Percentiles rank a stretch among this genome's conserved stretches.
phyloP scores from a whole-genome alignment of 2,113 vertebrate genomes.

The Meleagris gallopavo region DNA sequence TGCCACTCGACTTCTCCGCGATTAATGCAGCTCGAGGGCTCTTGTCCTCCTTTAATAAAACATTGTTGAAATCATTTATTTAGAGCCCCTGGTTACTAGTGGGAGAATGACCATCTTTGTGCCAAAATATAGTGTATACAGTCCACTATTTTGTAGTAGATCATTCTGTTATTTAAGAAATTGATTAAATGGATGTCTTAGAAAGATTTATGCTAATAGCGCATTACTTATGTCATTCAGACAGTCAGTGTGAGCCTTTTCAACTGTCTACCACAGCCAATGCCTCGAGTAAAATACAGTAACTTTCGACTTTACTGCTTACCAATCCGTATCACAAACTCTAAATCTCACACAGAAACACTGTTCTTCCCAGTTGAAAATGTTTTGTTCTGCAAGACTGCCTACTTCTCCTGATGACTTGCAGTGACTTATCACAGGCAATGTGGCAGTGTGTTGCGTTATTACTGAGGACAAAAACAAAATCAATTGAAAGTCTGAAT shows the following conservation, averaged over 20 bases:
- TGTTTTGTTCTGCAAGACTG: neutral
- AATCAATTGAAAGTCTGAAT: neutral
- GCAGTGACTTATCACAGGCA: neutral
- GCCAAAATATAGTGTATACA: conserved; percentile 89
- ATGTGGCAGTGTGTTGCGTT: neutral
- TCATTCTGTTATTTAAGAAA: conserved; percentile 87
- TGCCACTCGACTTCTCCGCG: conserved; percentile 99
- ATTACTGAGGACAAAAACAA: neutral
- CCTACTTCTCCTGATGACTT: neutral
- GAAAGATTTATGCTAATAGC: conserved; percentile 83
- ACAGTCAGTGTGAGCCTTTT: conserved; percentile 74
- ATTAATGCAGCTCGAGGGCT: conserved; percentile 95
- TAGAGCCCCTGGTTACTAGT: conserved; percentile 87
- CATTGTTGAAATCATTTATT: conserved; percentile 98
- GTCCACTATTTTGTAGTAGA: conserved; percentile 88
- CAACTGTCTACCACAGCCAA: conserved; percentile 70
- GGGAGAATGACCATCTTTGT: conserved; percentile 87
- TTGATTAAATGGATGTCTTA: conserved; percentile 82
- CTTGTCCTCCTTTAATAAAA: conserved; percentile 96
- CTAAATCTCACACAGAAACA: neutral
- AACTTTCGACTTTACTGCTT: conserved; percentile 47
- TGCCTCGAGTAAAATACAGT: conserved; percentile 74
- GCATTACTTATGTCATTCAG: conserved; percentile 77
- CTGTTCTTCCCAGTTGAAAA: conserved; percentile 4
- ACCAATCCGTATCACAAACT: neutral